A percentile compares a stretch with the other conserved stretches of the same genome.
Evolutionary conservation across 2,888 invertebrate species (phyloP).

Genomic region (Archaeoteleia sp.): DNA sequence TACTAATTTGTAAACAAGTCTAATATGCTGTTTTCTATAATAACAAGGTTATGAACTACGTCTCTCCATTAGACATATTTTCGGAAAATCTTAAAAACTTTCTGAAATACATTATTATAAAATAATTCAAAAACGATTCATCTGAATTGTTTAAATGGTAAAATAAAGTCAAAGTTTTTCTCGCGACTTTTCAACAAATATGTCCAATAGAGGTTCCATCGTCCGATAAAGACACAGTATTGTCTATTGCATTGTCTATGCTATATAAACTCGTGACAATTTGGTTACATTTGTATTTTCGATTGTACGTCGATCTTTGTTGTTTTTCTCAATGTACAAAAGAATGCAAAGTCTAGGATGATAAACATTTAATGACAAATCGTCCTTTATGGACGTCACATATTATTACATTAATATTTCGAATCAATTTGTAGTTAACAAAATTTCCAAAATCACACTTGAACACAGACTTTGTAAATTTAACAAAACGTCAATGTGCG

Average conservation of each 20-base stretch:
- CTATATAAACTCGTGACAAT: too few relatives aligned
- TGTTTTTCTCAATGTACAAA: too few relatives aligned
- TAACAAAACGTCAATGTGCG: too few relatives aligned
- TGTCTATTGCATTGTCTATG: slow-evolving; percentile 69
- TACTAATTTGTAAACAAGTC: slow-evolving; percentile 59
- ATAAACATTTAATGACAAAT: not conserved
- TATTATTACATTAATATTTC: not conserved
- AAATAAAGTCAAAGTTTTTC: too few relatives aligned
- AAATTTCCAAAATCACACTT: slow-evolving; percentile 6
- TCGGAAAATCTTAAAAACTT: slow-evolving; percentile 3
- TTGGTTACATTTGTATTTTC: slow-evolving; percentile 31
- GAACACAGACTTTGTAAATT: slow-evolving; percentile 8
- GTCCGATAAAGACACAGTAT: slow-evolving; percentile 64
- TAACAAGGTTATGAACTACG: too few relatives aligned
- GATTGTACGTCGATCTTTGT: too few relatives aligned
- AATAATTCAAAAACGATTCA: slow-evolving; percentile 52
- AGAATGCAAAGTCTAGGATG: too few relatives aligned
- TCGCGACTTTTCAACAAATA: too few relatives aligned
- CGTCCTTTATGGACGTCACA: too few relatives aligned
- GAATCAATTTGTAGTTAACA: not conserved
- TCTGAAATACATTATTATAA: slow-evolving; percentile 32
- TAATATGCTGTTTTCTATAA: slow-evolving; percentile 36
- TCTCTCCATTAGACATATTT: too few relatives aligned
- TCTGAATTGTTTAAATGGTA: too few relatives aligned
- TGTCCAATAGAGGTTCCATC: too few relatives aligned